phyloP scores from a whole-genome alignment of 2,888 invertebrate species.

The Euzophera pinguis region DNA sequence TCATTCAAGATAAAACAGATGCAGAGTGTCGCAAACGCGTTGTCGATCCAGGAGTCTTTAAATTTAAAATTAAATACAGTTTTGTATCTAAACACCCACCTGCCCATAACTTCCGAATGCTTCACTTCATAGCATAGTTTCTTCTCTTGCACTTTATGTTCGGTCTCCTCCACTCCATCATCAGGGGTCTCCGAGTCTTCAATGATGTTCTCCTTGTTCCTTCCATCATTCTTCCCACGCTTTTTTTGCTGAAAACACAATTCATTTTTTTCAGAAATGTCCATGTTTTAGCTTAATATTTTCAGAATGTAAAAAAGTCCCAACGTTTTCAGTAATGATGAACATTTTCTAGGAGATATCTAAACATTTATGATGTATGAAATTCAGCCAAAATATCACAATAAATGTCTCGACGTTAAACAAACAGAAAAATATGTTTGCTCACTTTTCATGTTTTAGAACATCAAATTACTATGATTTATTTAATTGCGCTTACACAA shows the following conservation, averaged over 20 bases:
- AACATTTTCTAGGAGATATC: neutral
- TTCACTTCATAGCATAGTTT: slow-evolving; percentile 77
- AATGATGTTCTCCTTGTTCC: slow-evolving; percentile 63
- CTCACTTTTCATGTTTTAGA: neutral
- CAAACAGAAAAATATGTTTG: slow-evolving; percentile 15
- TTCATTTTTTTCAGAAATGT: neutral
- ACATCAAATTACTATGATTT: slow-evolving; percentile 12
- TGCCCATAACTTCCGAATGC: slow-evolving; percentile 81
- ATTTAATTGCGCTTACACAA: slow-evolving; percentile 39
- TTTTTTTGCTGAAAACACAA: slow-evolving; percentile 57
- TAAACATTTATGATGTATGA: neutral
- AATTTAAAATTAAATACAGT: no score
- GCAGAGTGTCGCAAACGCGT: no score
- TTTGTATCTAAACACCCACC: slow-evolving; percentile 63
- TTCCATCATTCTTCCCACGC: slow-evolving; percentile 48
- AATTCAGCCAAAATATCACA: neutral
- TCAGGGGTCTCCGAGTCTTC: slow-evolving; percentile 33
- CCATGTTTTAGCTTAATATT: neutral
- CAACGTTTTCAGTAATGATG: no score
- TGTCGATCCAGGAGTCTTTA: no score
- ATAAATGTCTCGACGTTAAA: slow-evolving; percentile 5
- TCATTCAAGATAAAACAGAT: no score
- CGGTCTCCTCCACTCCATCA: slow-evolving; percentile 26
- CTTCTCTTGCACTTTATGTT: slow-evolving; percentile 80
- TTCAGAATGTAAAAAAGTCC: neutral